phyloP scores from a whole-genome alignment of 2,888 invertebrate species.

The Tromatobia lineatoria region DNA sequence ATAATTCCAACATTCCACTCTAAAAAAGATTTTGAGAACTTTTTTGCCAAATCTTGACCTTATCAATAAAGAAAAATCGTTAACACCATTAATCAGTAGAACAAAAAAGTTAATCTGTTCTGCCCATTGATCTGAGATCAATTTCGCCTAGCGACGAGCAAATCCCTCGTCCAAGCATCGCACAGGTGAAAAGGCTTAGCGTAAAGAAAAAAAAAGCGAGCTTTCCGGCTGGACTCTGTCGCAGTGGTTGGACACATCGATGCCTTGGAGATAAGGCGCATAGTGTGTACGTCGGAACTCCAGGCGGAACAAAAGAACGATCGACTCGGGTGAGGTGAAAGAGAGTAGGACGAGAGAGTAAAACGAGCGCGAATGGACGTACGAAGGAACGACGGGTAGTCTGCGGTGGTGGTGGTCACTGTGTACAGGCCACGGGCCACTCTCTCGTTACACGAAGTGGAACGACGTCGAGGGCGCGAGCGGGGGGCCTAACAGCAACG shows the following conservation, averaged over 20 bases:
- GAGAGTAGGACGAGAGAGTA: slow-evolving; percentile 49
- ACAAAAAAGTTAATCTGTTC: background rate
- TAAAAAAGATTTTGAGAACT: too few species aligned
- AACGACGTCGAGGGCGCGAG: slow-evolving; percentile 61
- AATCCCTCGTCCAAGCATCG: background rate
- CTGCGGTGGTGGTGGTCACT: slow-evolving; percentile 6
- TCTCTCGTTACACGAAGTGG: slow-evolving; percentile 68
- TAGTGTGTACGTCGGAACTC: slow-evolving; percentile 39
- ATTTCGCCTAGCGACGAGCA: background rate
- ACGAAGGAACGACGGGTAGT: slow-evolving; percentile 16
- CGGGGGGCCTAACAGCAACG: slow-evolving; percentile 75
- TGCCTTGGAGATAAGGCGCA: slow-evolving; percentile 60
- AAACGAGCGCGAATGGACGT: slow-evolving; percentile 33
- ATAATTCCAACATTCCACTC: too few species aligned
- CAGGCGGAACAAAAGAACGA: slow-evolving; percentile 66
- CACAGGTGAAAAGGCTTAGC: background rate
- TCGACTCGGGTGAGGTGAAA: slow-evolving; percentile 48
- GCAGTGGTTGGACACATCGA: slow-evolving; percentile 52
- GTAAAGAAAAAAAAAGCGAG: slow-evolving; percentile 39
- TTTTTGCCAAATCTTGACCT: too few species aligned
- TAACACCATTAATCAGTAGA: background rate
- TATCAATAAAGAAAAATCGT: too few species aligned
- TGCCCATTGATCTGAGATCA: background rate
- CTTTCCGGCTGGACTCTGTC: slow-evolving; percentile 52
- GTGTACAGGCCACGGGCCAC: slow-evolving; percentile 51